Evolutionary conservation across 37 sponge, comb jelly and placozoan genomes (phyloP).

Genomic region (Agelas oroides): DNA sequence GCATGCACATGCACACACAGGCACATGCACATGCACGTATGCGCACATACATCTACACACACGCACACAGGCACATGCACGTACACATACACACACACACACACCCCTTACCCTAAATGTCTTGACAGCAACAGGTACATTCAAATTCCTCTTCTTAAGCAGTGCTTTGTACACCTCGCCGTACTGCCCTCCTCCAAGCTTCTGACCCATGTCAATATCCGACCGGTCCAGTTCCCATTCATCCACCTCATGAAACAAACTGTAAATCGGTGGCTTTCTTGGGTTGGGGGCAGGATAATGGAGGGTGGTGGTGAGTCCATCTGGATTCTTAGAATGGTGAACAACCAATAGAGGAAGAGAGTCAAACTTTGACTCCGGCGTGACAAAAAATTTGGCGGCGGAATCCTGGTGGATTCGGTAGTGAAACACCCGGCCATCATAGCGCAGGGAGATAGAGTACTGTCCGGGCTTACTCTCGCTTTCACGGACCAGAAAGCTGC

Average conservation of each 20-base stretch:
- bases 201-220: slow-evolving; percentile 91
- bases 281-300: slow-evolving; percentile 95
- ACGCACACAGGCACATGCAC: no score
- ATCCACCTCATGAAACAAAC: slow-evolving; percentile 84
- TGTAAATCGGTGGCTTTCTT: slow-evolving; percentile 84
- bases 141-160: slow-evolving; percentile 61
- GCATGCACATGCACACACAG: not conserved
- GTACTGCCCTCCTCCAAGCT: slow-evolving; percentile 97
- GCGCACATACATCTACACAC: no score
- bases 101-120: slow-evolving; percentile 56
- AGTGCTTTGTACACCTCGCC: slow-evolving; percentile 96
- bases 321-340: slow-evolving; percentile 89
- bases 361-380: slow-evolving; percentile 85
- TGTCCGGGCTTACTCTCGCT: slow-evolving; percentile 98
- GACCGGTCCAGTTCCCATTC: slow-evolving; percentile 93
- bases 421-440: slow-evolving; percentile 93
- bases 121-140: slow-evolving; percentile 60
- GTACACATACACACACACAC: slow-evolving; percentile 19
- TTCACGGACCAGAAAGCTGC: slow-evolving; percentile 94
- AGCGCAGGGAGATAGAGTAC: slow-evolving; percentile 94
- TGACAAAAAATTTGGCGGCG: slow-evolving; percentile 74
- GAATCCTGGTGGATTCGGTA: slow-evolving; percentile 82
- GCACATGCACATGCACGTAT: no score
- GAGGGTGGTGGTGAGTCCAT: slow-evolving; percentile 91
- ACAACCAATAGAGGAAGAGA: slow-evolving; percentile 83